phyloP scores from a whole-genome alignment of 1,140 invertebrate species.

The Rhopalosiphum padi region DNA sequence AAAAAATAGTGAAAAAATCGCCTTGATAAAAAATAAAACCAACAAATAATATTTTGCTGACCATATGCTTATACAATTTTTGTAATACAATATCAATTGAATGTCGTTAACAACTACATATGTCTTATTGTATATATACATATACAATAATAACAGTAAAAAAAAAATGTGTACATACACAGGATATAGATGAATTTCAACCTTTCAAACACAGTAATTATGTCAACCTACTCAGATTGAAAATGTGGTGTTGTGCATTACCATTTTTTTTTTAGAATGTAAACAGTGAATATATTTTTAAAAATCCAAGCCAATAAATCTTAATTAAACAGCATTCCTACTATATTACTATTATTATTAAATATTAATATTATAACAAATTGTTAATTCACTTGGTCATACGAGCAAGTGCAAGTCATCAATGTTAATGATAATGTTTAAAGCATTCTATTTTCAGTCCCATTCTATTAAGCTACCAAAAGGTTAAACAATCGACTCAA shows the following conservation, averaged over 20 bases:
- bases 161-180: not conserved
- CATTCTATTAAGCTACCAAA: slow-evolving; percentile 24
- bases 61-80: not conserved
- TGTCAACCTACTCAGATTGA: not conserved
- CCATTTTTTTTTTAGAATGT: not conserved
- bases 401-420: slow-evolving; percentile 9
- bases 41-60: slow-evolving; percentile 8
- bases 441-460: not conserved
- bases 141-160: not conserved
- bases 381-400: not conserved
- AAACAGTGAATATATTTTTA: not conserved
- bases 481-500: slow-evolving; percentile 45
- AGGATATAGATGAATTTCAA: slow-evolving; percentile 4
- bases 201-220: not conserved
- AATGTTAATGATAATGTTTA: not conserved
- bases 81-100: slow-evolving; percentile 18
- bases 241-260: not conserved
- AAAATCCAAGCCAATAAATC: not conserved
- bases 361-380: not conserved
- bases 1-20: not conserved
- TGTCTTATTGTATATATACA: not conserved
- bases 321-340: not conserved
- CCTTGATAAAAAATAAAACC: not conserved
- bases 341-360: not conserved
- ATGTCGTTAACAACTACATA: not conserved